These are phyloP conservation scores for Zosterops borbonicus DNA, from an alignment of 2,113 vertebrate genomes.

Conservation along the genomic window DNA sequence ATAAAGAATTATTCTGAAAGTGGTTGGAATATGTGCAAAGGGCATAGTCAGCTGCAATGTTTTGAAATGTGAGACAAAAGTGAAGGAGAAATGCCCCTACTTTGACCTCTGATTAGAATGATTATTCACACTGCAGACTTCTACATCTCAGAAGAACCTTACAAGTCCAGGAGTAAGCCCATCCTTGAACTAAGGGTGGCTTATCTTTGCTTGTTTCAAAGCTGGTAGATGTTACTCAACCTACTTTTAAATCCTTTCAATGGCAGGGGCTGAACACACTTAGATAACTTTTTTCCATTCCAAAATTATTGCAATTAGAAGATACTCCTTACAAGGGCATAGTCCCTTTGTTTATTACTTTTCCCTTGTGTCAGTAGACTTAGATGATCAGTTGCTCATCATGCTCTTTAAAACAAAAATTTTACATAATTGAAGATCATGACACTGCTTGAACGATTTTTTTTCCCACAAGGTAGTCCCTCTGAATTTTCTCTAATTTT, in stretches of 20 bases:
- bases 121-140: background rate
- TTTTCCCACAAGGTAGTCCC: background rate
- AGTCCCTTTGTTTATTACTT: background rate
- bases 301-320: background rate
- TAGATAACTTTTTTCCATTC: background rate
- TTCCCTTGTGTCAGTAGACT: background rate
- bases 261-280: background rate
- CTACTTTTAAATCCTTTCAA: background rate
- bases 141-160: background rate
- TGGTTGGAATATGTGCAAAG: background rate
- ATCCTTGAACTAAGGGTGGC: background rate
- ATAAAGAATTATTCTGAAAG: background rate
- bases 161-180: accelerated
- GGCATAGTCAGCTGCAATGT: background rate
- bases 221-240: background rate
- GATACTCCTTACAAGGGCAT: background rate
- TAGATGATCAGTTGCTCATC: background rate
- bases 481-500: background rate
- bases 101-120: background rate
- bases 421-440: background rate
- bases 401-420: background rate
- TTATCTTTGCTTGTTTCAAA: background rate
- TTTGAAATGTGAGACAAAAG: background rate
- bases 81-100: background rate
- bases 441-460: accelerated